These are phyloP conservation scores for Tupaia chinensis DNA, from an alignment of 2,113 vertebrate genomes.

Conservation along the genomic window DNA sequence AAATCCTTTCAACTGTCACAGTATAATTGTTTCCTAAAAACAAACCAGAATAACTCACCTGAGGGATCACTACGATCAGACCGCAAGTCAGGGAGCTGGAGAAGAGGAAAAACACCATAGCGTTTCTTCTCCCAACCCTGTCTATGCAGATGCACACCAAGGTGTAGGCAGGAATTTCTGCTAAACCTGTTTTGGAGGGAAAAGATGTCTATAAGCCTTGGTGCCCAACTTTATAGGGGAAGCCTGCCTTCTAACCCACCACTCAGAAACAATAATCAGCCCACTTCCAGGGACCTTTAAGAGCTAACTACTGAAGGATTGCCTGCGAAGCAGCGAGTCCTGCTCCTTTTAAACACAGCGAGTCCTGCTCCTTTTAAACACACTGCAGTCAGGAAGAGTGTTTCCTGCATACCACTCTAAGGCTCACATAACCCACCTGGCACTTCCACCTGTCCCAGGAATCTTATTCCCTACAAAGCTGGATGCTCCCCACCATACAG, in stretches of 20 bases:
- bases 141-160: conserved; percentile 93
- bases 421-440: not conserved
- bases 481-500: not conserved
- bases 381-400: rapidly evolving
- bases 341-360: not conserved
- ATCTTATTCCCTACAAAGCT: not conserved
- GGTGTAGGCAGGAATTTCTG: conserved; percentile 94
- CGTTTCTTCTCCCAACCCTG: conserved; percentile 92
- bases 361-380: not conserved
- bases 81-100: conserved; percentile 90
- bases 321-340: not conserved
- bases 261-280: not conserved
- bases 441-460: not conserved
- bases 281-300: not conserved
- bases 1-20: not conserved
- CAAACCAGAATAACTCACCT: conserved; percentile 86
- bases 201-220: not conserved
- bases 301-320: not conserved
- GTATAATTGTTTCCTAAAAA: not conserved
- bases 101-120: conserved; percentile 91
- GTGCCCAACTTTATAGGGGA: not conserved
- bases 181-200: conserved; percentile 89
- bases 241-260: not conserved
- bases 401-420: not conserved
- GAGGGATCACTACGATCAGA: conserved; percentile 91